These are phyloP conservation scores for Callorhinus ursinus DNA, from an alignment of 2,113 vertebrate species.

Conservation along the genomic window DNA sequence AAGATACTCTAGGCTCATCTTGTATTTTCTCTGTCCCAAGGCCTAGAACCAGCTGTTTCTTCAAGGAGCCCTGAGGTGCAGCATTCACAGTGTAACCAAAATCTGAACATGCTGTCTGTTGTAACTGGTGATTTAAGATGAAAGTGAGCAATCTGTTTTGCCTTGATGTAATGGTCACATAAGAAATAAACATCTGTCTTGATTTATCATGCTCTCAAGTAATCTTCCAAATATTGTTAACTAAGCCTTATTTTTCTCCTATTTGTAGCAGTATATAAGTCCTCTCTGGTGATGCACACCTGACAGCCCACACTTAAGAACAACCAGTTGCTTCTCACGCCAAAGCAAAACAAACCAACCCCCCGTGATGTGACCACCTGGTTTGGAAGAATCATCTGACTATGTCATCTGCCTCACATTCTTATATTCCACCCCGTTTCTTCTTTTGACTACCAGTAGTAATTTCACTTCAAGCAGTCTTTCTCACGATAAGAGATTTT, in stretches of 20 bases:
- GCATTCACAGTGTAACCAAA: neutral
- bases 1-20: neutral
- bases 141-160: neutral
- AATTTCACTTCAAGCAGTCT: neutral
- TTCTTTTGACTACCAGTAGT: neutral
- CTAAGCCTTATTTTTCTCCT: neutral
- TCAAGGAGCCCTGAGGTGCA: neutral
- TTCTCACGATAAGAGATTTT: neutral
- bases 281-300: neutral
- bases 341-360: neutral
- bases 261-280: neutral
- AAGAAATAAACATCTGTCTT: conserved; percentile 25
- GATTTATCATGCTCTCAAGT: conserved; percentile 7
- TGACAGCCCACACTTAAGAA: neutral
- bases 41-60: neutral
- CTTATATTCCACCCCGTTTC: neutral
- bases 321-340: neutral
- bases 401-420: neutral
- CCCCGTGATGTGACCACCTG: neutral
- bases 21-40: neutral
- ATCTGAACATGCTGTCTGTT: neutral
- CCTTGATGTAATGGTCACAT: neutral
- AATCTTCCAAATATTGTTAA: neutral
- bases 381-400: neutral
- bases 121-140: neutral